Evolutionary conservation across 2,888 invertebrate species (phyloP).

Genomic region (Chloroclystis v-ata): DNA sequence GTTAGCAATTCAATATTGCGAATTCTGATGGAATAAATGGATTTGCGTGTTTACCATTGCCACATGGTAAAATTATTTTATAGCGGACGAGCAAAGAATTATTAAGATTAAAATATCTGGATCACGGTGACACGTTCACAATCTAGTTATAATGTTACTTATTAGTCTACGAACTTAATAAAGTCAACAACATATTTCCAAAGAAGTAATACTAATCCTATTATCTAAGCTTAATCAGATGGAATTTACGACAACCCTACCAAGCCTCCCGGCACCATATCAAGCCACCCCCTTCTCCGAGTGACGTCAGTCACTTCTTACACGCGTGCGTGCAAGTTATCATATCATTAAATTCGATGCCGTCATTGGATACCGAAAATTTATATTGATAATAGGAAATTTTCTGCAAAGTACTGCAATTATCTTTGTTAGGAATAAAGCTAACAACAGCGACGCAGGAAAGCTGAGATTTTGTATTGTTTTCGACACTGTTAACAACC

Average conservation of each 20-base stretch:
- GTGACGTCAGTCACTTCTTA: constrained; percentile 58
- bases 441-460: no score
- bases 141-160: no score
- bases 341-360: constrained; percentile 42
- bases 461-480: no score
- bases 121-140: no score
- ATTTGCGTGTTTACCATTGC: background rate
- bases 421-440: no score
- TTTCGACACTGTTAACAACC: no score
- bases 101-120: no score
- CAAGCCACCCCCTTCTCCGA: constrained; percentile 34
- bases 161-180: no score
- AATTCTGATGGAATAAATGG: constrained; percentile 5
- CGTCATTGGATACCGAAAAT: constrained; percentile 35
- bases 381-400: constrained; percentile 7
- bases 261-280: constrained; percentile 27
- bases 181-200: no score
- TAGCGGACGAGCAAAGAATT: no score
- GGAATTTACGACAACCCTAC: constrained; percentile 17
- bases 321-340: constrained; percentile 40
- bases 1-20: constrained; percentile 6
- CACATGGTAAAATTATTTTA: no score
- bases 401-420: constrained; percentile 5
- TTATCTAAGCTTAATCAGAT: constrained; percentile 1
- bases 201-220: background rate